phyloP scores from a whole-genome alignment of 2,113 vertebrate genomes.

The Tinamus guttatus region DNA sequence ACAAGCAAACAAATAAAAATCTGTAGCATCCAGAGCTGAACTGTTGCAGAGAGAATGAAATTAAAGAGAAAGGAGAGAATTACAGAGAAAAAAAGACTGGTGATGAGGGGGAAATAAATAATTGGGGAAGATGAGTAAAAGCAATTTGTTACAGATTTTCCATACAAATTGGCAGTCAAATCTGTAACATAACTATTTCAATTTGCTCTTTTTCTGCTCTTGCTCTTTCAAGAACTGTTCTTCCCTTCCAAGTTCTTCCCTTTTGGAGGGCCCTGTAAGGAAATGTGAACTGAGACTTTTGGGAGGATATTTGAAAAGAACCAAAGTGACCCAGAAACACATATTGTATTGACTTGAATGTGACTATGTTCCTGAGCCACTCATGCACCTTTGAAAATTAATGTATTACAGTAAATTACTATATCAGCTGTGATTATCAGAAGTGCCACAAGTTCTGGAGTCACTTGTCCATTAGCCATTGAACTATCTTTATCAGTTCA shows the following conservation, averaged over 20 bases:
- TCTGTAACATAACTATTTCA: not conserved
- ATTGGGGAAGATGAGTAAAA: not conserved
- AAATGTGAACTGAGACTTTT: not conserved
- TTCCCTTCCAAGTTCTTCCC: too few species aligned
- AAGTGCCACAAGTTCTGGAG: not conserved
- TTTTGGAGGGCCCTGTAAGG: too few species aligned
- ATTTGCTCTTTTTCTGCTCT: not conserved
- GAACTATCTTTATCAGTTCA: not conserved
- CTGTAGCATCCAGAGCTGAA: not conserved
- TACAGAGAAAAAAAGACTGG: not conserved
- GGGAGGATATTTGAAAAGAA: not conserved
- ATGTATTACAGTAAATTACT: not conserved
- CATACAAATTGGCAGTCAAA: not conserved
- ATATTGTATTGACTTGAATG: not conserved
- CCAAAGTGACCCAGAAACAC: rapidly evolving
- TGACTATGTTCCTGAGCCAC: not conserved
- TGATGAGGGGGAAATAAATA: not conserved
- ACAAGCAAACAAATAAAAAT: slow-evolving; percentile 34
- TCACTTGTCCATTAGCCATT: not conserved
- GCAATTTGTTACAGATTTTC: not conserved
- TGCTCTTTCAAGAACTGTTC: not conserved
- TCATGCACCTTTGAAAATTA: not conserved
- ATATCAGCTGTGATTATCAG: not conserved
- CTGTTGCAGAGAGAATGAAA: not conserved
- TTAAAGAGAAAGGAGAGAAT: not conserved